phyloP scores from a whole-genome alignment of 2,113 vertebrate genomes.

The Menura novaehollandiae region DNA sequence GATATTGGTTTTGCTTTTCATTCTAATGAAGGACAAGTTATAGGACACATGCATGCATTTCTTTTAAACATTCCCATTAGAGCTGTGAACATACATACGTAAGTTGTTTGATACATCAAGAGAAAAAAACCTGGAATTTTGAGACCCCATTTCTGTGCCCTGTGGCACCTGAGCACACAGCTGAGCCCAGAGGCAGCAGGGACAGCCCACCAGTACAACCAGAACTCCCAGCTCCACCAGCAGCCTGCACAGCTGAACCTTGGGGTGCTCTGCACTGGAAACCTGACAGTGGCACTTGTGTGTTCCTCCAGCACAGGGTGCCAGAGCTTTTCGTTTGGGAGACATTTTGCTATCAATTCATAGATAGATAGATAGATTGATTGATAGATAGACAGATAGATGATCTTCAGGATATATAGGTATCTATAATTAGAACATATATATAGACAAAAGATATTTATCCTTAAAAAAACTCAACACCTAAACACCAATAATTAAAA shows the following conservation, averaged over 20 bases:
- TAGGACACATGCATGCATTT: rapidly evolving
- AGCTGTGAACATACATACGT: not conserved
- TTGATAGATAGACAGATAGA: not conserved
- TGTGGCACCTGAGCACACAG: not conserved
- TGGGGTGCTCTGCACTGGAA: not conserved
- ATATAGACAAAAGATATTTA: not conserved
- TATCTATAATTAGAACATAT: not conserved
- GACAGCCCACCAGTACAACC: not conserved
- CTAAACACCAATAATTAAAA: not conserved
- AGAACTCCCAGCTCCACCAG: rapidly evolving
- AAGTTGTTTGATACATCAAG: not conserved
- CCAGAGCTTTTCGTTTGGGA: not conserved
- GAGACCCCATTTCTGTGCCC: not conserved
- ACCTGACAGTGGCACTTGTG: rapidly evolving
- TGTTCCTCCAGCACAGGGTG: not conserved
- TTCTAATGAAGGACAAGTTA: not conserved
- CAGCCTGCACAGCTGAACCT: not conserved
- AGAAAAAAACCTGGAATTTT: not conserved
- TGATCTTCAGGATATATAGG: not conserved
- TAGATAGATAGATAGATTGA: too few relatives aligned
- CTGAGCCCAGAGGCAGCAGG: rapidly evolving
- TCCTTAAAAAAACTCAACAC: not conserved
- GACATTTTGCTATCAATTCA: not conserved
- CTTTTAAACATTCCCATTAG: not conserved
- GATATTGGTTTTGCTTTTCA: not conserved